Conservation (phyloP, 37 sponge, comb jelly and placozoan species). For the Bolinopsis microptera region DNA sequence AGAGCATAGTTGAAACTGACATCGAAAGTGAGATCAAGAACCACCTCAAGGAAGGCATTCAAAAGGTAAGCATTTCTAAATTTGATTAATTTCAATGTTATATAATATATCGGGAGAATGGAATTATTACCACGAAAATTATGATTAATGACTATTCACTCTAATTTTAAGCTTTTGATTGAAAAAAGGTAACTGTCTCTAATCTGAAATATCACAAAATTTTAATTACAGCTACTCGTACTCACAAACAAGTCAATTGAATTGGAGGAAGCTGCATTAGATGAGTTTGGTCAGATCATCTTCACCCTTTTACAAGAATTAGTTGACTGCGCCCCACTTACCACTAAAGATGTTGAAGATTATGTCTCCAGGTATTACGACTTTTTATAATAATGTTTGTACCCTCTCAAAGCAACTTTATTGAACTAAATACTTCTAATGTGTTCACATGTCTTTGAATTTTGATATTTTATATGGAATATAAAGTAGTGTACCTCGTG, state of each 20-base stretch:
- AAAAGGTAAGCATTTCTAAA: conserved; percentile 11
- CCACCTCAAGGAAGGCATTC: background rate
- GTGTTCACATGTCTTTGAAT: too few relatives aligned
- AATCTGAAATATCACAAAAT: too few relatives aligned
- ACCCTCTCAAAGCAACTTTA: too few relatives aligned
- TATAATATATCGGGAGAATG: too few relatives aligned
- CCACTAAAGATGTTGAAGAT: conserved; percentile 5
- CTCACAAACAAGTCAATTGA: background rate
- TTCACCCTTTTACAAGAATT: conserved; percentile 3
- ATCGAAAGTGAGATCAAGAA: conserved; percentile 31
- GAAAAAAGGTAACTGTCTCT: too few relatives aligned
- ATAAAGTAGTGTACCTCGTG: too few relatives aligned
- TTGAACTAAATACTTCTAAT: too few relatives aligned
- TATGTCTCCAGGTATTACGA: conserved; percentile 9
- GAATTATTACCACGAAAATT: too few relatives aligned
- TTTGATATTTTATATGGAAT: too few relatives aligned
- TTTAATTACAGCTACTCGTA: background rate
- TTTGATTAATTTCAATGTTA: too few relatives aligned
- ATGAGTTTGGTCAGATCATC: background rate
- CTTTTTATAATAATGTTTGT: background rate
- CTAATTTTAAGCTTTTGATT: too few relatives aligned
- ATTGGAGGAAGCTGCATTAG: background rate
- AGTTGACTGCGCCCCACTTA: conserved; percentile 26
- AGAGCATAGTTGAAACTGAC: conserved; percentile 15
- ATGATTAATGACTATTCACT: too few relatives aligned